Base-by-base conservation (phyloP, 1,140 invertebrate species). In the Andricus grossulariae region DNA sequence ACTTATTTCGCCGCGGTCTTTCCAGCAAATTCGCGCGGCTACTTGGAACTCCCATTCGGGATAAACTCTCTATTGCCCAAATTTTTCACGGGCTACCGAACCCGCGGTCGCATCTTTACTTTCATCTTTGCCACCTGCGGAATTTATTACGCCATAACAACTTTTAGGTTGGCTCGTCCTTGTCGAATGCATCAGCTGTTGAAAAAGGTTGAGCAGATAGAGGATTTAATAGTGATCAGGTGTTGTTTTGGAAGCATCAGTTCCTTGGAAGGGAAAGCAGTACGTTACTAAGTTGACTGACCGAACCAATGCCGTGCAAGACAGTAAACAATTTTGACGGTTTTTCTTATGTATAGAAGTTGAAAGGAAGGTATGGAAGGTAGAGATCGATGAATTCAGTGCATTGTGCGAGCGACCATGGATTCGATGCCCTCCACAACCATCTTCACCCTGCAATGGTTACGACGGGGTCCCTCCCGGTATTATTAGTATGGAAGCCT, bases 401-500 rank as follows among this genome's bases (percentile, higher is more conserved):
- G 60, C 39, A 66, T 66, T 66, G 60, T 66, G 32, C 60, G 15
- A 66, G 1, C 60, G 60, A 66, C 60, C 60, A 66, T 66, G 60
- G n/a, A 66, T 66, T 66, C 66, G 50, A 73, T 49, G 51, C 50
- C 71, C 76, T 74, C 45, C 45, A 50, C 12, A 51, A 73, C 32
- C 71, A 73, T 39, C 74, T 78, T 77, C 76, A 71, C 60, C 60
- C 51, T 72, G 75, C 66, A 73, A 80, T 80, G 80, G 80, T 79
- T 55, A 66, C 57, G 55, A 51, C 57, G 51, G n/a, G 74, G 70
- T 72, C 21, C 74, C 72, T 71, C 72, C 55, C 51, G 82, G 80
- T 86, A 86, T 86, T 86, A 86, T 85, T 85, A 86, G 85, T 86
- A 83, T 83, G 79, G 83, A 82, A 84, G 82, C 85, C 83, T 85